Conservation (phyloP, 1,140 invertebrate species). For the Ostrea edulis region DNA sequence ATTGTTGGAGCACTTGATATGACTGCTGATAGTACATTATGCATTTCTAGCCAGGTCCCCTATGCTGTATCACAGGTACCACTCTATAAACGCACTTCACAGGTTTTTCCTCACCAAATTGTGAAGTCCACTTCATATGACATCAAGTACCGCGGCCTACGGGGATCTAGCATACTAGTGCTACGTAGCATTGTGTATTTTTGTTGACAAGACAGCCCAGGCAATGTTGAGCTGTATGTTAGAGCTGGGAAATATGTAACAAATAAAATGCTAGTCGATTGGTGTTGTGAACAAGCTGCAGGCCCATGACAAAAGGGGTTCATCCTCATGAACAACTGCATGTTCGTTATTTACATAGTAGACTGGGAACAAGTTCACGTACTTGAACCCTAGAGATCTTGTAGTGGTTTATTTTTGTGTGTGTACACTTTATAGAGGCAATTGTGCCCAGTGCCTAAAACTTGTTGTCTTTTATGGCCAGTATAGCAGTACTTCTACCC, state of each 20-base stretch:
- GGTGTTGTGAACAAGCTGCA: slow-evolving; percentile 30
- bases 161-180: too few species aligned
- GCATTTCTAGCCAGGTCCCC: too few species aligned
- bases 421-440: slow-evolving; percentile 17
- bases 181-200: background rate
- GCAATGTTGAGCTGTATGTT: background rate
- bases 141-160: too few species aligned
- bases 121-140: too few species aligned
- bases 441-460: background rate
- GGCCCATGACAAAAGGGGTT: background rate
- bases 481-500: background rate
- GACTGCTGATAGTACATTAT: slow-evolving; percentile 4
- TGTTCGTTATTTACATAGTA: background rate
- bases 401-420: background rate
- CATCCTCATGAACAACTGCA: slow-evolving; percentile 10
- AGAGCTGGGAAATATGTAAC: background rate
- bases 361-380: background rate
- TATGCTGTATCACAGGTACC: too few species aligned
- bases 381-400: background rate
- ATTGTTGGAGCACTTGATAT: slow-evolving; percentile 19
- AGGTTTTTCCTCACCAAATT: too few species aligned
- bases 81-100: too few species aligned
- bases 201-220: background rate
- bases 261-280: slow-evolving; percentile 32
- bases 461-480: slow-evolving; percentile 21